Conservation (phyloP, 2,113 vertebrate genomes). For the Struthidea cinerea region DNA sequence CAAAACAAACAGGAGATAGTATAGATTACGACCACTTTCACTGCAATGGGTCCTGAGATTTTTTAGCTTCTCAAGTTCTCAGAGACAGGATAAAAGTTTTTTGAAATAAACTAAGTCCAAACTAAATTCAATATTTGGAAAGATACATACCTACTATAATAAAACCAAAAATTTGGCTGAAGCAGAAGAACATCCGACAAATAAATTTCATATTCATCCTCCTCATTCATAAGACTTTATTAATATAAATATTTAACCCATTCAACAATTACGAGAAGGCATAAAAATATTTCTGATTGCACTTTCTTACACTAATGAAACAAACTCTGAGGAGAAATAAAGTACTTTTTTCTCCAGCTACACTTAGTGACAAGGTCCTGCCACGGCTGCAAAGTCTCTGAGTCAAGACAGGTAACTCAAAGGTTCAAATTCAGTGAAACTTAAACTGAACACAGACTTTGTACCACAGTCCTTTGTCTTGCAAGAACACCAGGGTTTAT, state of each 20-base stretch:
- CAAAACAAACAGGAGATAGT: not conserved
- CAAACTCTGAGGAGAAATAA: not conserved
- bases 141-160: not conserved
- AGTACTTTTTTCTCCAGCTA: not conserved
- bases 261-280: not conserved
- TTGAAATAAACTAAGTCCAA: not conserved
- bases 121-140: not conserved
- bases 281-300: not conserved
- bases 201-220: not conserved
- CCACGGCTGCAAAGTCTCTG: not conserved
- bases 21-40: not conserved
- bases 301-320: not conserved
- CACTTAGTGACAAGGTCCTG: not conserved
- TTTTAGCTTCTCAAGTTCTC: not conserved
- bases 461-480: not conserved
- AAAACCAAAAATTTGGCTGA: not conserved
- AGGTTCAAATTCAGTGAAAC: not conserved
- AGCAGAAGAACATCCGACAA: not conserved
- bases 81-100: not conserved
- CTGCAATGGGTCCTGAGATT: not conserved
- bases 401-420: not conserved
- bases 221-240: not conserved
- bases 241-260: not conserved
- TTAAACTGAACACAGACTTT: not conserved
- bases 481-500: not conserved